Evolutionary conservation across 2,797 vertebrate genomes (phyloP).

Genomic region (Eremophila alpestris): DNA sequence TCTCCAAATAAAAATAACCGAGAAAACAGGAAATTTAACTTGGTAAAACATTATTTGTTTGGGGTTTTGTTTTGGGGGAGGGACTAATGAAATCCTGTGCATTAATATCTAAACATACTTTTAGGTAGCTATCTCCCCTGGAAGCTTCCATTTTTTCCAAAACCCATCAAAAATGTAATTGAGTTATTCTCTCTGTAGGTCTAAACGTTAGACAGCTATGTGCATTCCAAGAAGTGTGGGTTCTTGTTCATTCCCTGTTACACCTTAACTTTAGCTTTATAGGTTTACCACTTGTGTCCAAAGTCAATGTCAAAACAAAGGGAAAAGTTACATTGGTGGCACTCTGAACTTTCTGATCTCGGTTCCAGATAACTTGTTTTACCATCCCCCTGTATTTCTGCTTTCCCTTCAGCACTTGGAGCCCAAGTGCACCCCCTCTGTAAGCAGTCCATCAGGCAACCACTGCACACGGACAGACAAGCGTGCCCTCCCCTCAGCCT

Average conservation of each 20-base stretch:
- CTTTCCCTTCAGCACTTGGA: background rate
- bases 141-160: background rate
- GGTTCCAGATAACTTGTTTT: background rate
- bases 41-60: background rate
- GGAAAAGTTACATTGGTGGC: background rate
- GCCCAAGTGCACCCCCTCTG: background rate
- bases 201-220: background rate
- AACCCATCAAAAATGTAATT: background rate
- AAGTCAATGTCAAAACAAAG: background rate
- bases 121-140: background rate
- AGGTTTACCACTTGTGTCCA: background rate
- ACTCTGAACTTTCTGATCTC: background rate
- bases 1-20: background rate
- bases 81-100: background rate
- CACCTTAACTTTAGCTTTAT: background rate
- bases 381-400: background rate
- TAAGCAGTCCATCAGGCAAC: background rate
- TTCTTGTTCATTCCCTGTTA: background rate
- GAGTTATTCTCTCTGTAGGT: background rate
- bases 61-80: background rate
- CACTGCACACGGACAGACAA: background rate
- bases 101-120: background rate
- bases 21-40: background rate
- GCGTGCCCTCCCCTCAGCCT: background rate
- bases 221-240: background rate